Evolutionary conservation across 2,888 invertebrate species (phyloP).

Genomic region (Stomorhina lunata): DNA sequence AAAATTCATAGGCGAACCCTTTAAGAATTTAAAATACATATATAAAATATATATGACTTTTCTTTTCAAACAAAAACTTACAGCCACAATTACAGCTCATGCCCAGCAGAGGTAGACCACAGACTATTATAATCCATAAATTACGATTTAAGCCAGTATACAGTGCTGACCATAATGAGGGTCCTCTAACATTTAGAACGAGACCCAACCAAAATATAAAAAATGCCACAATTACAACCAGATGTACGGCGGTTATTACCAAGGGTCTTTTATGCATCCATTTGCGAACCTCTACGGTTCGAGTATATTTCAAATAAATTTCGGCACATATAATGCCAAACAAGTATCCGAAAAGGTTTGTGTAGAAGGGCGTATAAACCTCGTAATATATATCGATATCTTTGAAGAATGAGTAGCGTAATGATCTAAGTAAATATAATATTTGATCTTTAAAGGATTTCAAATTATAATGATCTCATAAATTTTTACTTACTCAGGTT

Average conservation of each 20-base stretch:
- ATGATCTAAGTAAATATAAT: constrained; percentile 67
- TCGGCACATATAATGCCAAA: constrained; percentile 73
- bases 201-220: constrained; percentile 71
- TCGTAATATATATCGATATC: constrained; percentile 72
- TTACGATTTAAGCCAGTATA: constrained; percentile 79
- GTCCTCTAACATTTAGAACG: constrained; percentile 75
- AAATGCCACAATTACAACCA: constrained; percentile 67
- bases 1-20: constrained; percentile 67
- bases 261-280: constrained; percentile 64
- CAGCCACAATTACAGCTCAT: constrained; percentile 76
- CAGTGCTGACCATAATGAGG: constrained; percentile 77
- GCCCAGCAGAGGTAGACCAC: constrained; percentile 72
- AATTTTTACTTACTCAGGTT: constrained; percentile 73
- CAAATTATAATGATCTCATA: not conserved
- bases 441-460: not conserved
- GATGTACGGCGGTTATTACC: constrained; percentile 65
- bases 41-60: not conserved
- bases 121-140: constrained; percentile 76
- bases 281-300: constrained; percentile 28
- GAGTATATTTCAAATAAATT: constrained; percentile 69
- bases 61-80: constrained; percentile 67
- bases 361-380: constrained; percentile 75
- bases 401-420: constrained; percentile 75
- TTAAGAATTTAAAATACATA: not conserved
- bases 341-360: constrained; percentile 76